These are phyloP conservation scores for Peromyscus eremicus DNA, from an alignment of 2,797 vertebrate genomes.

Conservation along the genomic window DNA sequence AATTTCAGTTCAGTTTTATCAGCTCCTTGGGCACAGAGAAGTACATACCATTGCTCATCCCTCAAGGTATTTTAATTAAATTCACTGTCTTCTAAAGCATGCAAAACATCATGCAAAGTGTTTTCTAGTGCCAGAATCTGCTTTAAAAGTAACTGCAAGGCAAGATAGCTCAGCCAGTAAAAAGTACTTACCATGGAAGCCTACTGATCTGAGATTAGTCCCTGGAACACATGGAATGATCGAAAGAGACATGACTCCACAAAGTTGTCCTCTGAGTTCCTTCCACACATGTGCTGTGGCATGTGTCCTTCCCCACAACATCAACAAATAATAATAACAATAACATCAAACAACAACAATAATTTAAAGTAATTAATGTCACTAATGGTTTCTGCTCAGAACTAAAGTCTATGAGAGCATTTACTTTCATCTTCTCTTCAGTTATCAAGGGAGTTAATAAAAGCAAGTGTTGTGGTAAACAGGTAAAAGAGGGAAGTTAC, in stretches of 20 bases:
- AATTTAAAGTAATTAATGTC: slow-evolving; percentile 52
- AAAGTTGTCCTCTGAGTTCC: background rate
- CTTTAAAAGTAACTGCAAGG: slow-evolving; percentile 54
- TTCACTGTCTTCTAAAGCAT: background rate
- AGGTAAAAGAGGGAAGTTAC: slow-evolving; percentile 58
- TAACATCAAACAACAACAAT: background rate
- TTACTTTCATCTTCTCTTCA: slow-evolving; percentile 68
- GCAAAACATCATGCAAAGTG: slow-evolving; percentile 49
- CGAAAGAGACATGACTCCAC: background rate
- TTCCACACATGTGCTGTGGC: background rate
- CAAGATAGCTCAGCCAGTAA: background rate
- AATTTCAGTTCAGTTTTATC: slow-evolving; percentile 18
- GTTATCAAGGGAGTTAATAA: slow-evolving; percentile 55
- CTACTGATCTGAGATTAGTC: too few species aligned
- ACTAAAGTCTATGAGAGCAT: slow-evolving; percentile 55
- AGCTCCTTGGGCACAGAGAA: background rate
- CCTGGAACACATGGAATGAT: background rate
- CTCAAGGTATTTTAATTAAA: slow-evolving; percentile 56
- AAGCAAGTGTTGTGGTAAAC: slow-evolving; percentile 57
- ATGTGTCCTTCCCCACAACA: background rate
- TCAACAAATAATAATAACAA: background rate
- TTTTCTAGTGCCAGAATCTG: slow-evolving; percentile 51
- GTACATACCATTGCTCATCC: slow-evolving; percentile 15
- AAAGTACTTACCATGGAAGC: background rate
- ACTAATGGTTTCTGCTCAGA: slow-evolving; percentile 28